Evolutionary conservation across 2,113 vertebrate genomes (phyloP), one percentile per base, ranked within the genome.

Genomic region (Isichthys henryi): DNA sequence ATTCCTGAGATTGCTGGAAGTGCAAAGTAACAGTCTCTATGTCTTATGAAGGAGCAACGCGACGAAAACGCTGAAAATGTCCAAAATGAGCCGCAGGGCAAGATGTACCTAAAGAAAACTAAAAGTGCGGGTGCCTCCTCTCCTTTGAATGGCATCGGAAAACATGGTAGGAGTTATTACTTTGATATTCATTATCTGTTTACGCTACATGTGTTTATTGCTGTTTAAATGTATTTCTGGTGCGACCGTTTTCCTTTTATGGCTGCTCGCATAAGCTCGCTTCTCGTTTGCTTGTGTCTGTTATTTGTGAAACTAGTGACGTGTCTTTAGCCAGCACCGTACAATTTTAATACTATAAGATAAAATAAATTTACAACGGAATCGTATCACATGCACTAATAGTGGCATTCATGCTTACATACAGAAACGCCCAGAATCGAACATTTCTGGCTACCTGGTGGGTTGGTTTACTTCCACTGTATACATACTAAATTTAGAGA

Each of bases 141-240:
- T 4, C 90, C 94, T 7, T 88, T 93, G 89, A 95, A 95, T 91
- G 95, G 95, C 35, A 74, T 92, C 49, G 91, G 90, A 45, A 95
- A 91, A 87, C 92, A 94, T 89, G 93, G 94, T 94, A 92, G 89
- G 88, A 1, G 8, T 46, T 23, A 48, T 43, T 6, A 80, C 4
- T 27, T 35, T 45, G 27, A 62, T 0, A n/a, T 35, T 23, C 17
- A 43, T 39, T 86, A 6, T 21, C 83, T 77, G 35, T 48, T 84
- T 84, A 11, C 21, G 21, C 19, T 48, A 23, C 19, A 46, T 48
- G 80, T 82, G 35, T 83, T 23, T 19, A 77, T 17, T 31, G 35
- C 15, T 80, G 31, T 10, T 39, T 19, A 80, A 0, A 43, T 43
- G 74, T 80, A 80, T 17, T 80, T 80, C 74, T 35, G 31, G 31